Base-by-base conservation (phyloP, 2,888 invertebrate genomes). In the Chymomyza fuscimana region DNA sequence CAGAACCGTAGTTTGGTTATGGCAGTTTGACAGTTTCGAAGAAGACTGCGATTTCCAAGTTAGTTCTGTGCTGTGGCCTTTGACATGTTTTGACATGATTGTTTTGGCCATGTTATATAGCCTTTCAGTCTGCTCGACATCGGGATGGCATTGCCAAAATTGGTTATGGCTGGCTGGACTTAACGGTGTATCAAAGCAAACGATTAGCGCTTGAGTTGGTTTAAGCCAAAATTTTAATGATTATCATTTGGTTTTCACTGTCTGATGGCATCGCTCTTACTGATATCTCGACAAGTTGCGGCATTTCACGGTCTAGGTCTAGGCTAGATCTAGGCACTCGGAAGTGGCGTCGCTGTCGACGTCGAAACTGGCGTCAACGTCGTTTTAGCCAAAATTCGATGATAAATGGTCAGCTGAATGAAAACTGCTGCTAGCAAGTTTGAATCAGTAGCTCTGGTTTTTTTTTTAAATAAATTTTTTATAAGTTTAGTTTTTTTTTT, bases 251-350 rank as follows among this genome's bases (percentile, higher is more conserved):
- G 29, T 52, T 72, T 61, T 29, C 46, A 16, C 15, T 63, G 59
- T 63, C 60, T 60, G 29, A 4, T 46, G 40, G 40, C 40, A n/a
- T 60, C 32, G 46, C 69, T 66, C 69, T 58, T 58, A 66, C 63
- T 70, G 70, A 66, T 58, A 65, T 65, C 64, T 15, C 5, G 32
- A 54, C 32, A 56, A 64, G 64, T 12, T 54, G 16, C 5, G 50
- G 46, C 56, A 71, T 71, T 77, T 88, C 85, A 82, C 70, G 86
- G 86, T 78, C 81, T 81, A 81, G 85, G 81, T 85, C 87, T 86
- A 80, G 79, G 72, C 71, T 72, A 66, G 51, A 69, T 67, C 54
- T 70, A 77, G 77, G 71, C 69, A 82, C 72, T 72, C 81, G 83
- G 83, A 83, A 83, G 87, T 87, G 19, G 25, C 19, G 58, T 15